A percentile compares a stretch with the other conserved stretches of the same genome.
These are phyloP conservation scores for Bombus pascuorum DNA, from an alignment of 1,140 invertebrate genomes.

Conservation along the genomic window DNA sequence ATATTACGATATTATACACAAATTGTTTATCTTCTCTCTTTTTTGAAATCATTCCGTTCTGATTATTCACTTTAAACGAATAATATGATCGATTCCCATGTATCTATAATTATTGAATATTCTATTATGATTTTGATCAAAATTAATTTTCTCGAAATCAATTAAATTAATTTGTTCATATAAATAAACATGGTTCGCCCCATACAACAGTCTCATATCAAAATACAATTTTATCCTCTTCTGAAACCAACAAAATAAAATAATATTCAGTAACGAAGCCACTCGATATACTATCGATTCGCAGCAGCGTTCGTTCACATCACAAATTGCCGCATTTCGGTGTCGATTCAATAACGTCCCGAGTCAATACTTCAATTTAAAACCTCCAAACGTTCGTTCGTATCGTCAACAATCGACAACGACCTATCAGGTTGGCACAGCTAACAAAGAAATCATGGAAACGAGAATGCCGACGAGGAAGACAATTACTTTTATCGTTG, in stretches of 20 bases:
- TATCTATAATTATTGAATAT: not conserved
- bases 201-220: not conserved
- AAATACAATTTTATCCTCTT: not conserved
- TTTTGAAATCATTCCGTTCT: not conserved
- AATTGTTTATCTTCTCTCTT: not conserved
- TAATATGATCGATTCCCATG: not conserved
- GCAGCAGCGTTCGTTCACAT: not conserved
- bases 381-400: not conserved
- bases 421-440: not conserved
- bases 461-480: not conserved
- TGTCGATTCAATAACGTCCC: not conserved
- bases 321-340: not conserved
- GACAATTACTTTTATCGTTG: constrained; percentile 25
- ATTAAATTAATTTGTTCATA: not conserved
- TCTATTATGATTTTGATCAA: not conserved
- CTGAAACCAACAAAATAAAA: not conserved
- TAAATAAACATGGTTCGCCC: not conserved
- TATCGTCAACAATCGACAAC: not conserved
- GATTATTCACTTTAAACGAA: not conserved
- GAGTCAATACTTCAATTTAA: constrained; percentile 13
- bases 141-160: not conserved
- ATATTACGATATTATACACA: not conserved
- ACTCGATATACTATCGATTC: not conserved
- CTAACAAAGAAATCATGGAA: constrained; percentile 30
- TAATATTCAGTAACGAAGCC: not conserved